A percentile compares a stretch with the other conserved stretches of the same genome.
These are phyloP conservation scores for Mus spicilegus DNA, from an alignment of 2,113 vertebrate genomes.

Conservation along the genomic window DNA sequence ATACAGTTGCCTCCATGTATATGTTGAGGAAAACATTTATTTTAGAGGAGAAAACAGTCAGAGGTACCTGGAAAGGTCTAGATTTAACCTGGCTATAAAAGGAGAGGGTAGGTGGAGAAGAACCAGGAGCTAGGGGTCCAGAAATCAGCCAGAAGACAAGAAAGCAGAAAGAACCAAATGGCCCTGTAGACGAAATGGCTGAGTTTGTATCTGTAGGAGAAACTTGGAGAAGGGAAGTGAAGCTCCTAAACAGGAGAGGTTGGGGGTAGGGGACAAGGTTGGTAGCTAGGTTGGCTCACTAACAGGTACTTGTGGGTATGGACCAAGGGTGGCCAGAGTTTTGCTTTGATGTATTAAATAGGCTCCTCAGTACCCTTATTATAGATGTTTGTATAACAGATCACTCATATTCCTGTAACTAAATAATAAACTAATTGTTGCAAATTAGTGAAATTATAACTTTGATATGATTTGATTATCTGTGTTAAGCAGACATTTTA, in stretches of 20 bases:
- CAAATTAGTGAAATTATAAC: no score
- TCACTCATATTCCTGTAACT: not conserved
- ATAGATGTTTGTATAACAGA: not conserved
- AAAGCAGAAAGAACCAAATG: not conserved
- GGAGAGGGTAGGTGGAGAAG: accelerated
- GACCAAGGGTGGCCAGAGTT: not conserved
- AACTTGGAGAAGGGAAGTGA: not conserved
- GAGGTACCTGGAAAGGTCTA: not conserved
- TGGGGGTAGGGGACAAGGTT: no score
- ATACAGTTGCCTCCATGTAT: not conserved
- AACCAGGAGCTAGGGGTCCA: not conserved
- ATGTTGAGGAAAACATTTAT: not conserved
- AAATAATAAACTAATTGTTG: not conserved
- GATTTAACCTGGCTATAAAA: not conserved
- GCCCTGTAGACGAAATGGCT: not conserved
- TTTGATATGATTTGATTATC: not conserved
- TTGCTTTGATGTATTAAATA: not conserved
- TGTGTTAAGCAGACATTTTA: not conserved
- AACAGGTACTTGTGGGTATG: not conserved
- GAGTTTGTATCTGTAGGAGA: no score
- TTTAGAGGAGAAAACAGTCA: not conserved
- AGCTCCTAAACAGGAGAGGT: not conserved
- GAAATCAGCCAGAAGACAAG: not conserved
- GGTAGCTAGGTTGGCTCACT: not conserved
- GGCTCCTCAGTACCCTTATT: not conserved